Percentiles rank a stretch among this genome's conserved stretches.
Conservation (phyloP, 2,797 vertebrate species). For the Myripristis murdjan region DNA sequence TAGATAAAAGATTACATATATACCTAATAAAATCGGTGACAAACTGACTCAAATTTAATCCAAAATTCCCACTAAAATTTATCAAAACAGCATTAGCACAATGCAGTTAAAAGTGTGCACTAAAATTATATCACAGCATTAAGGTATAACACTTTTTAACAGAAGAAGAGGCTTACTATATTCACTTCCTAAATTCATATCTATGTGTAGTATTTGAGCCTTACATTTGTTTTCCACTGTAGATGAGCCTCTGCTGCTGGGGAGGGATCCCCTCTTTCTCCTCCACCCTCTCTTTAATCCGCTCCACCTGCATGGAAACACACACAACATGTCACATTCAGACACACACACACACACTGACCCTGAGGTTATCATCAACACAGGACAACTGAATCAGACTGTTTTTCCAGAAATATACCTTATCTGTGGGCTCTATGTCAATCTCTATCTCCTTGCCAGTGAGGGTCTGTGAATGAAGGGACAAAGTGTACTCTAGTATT, state of each 20-base stretch:
- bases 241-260: conserved; percentile 95
- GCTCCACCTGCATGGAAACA: conserved; percentile 87
- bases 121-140: too few relatives aligned
- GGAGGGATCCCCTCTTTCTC: conserved; percentile 97
- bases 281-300: conserved; percentile 95
- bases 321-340: neutral
- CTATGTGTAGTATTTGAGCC: conserved; percentile 4
- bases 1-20: too few relatives aligned
- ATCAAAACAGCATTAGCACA: too few relatives aligned
- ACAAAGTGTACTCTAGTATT: conserved; percentile 8
- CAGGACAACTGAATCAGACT: neutral
- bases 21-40: too few relatives aligned
- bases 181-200: neutral
- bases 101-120: too few relatives aligned
- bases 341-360: neutral
- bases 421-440: conserved; percentile 95
- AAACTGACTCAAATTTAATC: too few relatives aligned
- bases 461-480: conserved; percentile 86
- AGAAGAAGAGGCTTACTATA: too few relatives aligned
- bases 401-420: conserved; percentile 78
- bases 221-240: conserved; percentile 97
- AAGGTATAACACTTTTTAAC: too few relatives aligned
- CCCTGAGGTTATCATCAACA: neutral
- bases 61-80: too few relatives aligned
- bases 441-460: conserved; percentile 97